Conservation (phyloP, 2,797 vertebrate species). For the Anniella stebbinsi region DNA sequence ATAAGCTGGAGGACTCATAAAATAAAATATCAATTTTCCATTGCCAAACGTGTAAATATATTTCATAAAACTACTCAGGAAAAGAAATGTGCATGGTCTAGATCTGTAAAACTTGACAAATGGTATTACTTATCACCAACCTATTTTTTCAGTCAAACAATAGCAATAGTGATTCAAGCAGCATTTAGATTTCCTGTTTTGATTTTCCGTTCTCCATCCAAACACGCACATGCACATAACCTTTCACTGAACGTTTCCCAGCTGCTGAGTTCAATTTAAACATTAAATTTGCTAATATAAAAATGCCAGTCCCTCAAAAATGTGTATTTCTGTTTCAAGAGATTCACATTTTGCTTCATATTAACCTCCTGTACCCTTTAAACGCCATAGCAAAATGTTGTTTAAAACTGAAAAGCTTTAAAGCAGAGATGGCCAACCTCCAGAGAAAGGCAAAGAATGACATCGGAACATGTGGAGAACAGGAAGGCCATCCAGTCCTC, state of each 20-base stretch:
- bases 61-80: slow-evolving; percentile 17
- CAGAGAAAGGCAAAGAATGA: too few species aligned
- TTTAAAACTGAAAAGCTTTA: slow-evolving; percentile 27
- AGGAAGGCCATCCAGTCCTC: too few species aligned
- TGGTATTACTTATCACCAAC: not conserved
- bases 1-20: not conserved
- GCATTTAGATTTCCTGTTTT: slow-evolving; percentile 28
- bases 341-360: not conserved
- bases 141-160: not conserved
- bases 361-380: not conserved
- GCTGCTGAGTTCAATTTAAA: slow-evolving; percentile 13
- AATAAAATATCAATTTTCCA: slow-evolving; percentile 28
- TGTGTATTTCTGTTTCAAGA: not conserved
- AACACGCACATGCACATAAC: slow-evolving; percentile 8
- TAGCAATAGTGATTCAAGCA: not conserved
- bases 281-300: slow-evolving; percentile 18
- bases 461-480: too few species aligned
- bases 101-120: not conserved
- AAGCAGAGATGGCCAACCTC: not conserved
- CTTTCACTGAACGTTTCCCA: slow-evolving; percentile 11
- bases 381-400: not conserved
- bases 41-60: not conserved
- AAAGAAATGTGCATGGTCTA: not conserved
- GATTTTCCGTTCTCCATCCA: not conserved
- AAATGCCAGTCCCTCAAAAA: slow-evolving; percentile 4